Percentiles rank a stretch among this genome's conserved stretches.
phyloP scores from a whole-genome alignment of 2,888 invertebrate species.

The Pachymerium ferrugineum region DNA sequence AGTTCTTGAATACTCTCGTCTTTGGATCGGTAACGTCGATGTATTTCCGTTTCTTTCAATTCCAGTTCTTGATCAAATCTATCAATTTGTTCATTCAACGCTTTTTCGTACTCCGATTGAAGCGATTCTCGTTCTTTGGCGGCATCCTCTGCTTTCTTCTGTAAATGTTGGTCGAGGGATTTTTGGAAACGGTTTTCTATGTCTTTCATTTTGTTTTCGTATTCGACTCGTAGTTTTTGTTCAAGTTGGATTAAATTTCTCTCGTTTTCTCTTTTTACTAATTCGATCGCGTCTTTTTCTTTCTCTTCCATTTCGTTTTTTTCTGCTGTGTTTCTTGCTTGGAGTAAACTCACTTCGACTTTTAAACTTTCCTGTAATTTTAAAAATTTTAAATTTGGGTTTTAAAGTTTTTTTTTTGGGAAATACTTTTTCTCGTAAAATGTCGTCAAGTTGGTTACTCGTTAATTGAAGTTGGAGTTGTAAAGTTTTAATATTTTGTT shows the following conservation, averaged over 20 bases:
- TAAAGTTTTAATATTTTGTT: neutral
- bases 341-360: neutral
- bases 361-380: conserved; percentile 4
- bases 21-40: neutral
- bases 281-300: neutral
- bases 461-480: neutral
- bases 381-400: neutral
- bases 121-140: neutral
- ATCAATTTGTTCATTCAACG: neutral
- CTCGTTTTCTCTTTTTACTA: neutral
- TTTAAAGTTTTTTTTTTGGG: too few species aligned
- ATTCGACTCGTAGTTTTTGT: neutral
- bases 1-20: neutral
- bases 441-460: neutral
- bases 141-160: neutral
- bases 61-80: neutral
- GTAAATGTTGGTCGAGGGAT: neutral
- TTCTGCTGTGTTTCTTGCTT: neutral
- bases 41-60: neutral
- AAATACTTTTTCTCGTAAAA: neutral
- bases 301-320: neutral
- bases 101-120: neutral
- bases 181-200: neutral
- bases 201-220: neutral
- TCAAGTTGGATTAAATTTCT: neutral